Evolutionary conservation across 2,888 invertebrate genomes (phyloP), one percentile per base, ranked within the genome.

Genomic region (Ferdinandea cuprea): DNA sequence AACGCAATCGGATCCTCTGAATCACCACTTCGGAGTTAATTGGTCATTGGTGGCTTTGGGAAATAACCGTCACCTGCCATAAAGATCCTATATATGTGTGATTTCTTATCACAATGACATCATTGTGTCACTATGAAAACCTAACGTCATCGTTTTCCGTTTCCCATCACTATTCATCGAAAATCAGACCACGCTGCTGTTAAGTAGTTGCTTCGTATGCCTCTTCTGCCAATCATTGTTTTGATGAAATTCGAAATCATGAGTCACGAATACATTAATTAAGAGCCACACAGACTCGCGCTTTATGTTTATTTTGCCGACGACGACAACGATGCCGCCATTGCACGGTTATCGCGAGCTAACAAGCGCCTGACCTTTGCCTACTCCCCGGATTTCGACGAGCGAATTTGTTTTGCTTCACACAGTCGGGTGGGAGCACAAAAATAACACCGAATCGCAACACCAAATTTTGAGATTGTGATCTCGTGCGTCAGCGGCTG

Each of bases 401-500:
- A 15, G 30, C 30, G 6, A 63, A 69, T 37, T 76, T 76, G 19
- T 76, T 76, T 81, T 81, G 52, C 30, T 61, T n/a, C 17, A n/a
- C 7, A 32, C 30, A 61, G 37, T 35, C 58, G 32, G 56, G 30
- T 59, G 61, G 37, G 30, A 68, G 44, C 54, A 15, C 13, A 17
- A 54, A 48, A 44, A 46, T 13, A 9, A 35, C n/a, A 19, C 13
- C 44, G 13, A 17, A 15, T 28, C 19, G 50, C 32, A 13, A 7
- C 17, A 15, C 21, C 25, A 5, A 17, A 15, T 19, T 25, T 25
- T 25, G 7, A 13, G 81, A 81, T 81, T 77, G 59, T 40, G 37
- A 81, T 81, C 81, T 81, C 77, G 77, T 81, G 81, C 81, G 81
- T 81, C 81, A 81, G 77, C 77, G 61, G 32, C 40, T 15, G 35